These are phyloP conservation scores for Rhyzopertha dominica DNA, from an alignment of 1,140 invertebrate genomes.

Conservation along the genomic window DNA sequence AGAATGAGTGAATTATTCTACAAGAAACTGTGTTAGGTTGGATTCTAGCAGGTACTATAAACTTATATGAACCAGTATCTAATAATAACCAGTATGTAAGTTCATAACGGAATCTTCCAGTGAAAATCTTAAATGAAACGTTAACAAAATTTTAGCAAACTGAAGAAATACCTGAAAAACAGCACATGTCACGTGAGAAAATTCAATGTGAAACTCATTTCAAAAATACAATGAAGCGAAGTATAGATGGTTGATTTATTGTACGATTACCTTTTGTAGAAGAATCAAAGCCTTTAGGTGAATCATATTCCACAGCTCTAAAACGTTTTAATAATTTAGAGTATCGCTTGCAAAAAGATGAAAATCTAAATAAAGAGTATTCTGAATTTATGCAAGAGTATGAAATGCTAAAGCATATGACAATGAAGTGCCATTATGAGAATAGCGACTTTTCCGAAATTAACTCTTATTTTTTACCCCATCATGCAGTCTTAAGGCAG, in stretches of 20 bases:
- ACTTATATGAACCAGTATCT: conserved; percentile 4
- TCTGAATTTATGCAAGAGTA: conserved; percentile 9
- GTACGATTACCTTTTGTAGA: too few species aligned
- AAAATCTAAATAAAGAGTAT: conserved; percentile 11
- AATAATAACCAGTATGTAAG: too few species aligned
- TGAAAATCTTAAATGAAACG: too few species aligned
- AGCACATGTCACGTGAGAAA: too few species aligned
- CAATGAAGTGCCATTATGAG: conserved; percentile 3
- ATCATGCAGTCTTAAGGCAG: conserved; percentile 38
- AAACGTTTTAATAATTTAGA: conserved; percentile 14
- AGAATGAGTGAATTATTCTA: conserved; percentile 22
- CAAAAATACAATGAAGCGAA: too few species aligned
- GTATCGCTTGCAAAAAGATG: conserved; percentile 6
- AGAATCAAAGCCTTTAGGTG: too few species aligned
- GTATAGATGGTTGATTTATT: too few species aligned
- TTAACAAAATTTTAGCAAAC: too few species aligned
- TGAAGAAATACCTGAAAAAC: too few species aligned
- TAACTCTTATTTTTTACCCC: conserved; percentile 37
- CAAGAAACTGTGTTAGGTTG: conserved; percentile 37
- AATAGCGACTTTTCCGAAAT: conserved; percentile 6
- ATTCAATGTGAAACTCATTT: too few species aligned
- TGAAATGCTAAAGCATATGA: conserved; percentile 13
- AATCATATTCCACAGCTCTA: conserved; percentile 8
- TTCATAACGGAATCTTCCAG: too few species aligned
- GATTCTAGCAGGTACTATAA: conserved; percentile 18